A percentile compares a stretch with the other conserved stretches of the same genome.
phyloP scores from a whole-genome alignment of 1,140 invertebrate genomes.

The Caenorhabditis remanei region DNA sequence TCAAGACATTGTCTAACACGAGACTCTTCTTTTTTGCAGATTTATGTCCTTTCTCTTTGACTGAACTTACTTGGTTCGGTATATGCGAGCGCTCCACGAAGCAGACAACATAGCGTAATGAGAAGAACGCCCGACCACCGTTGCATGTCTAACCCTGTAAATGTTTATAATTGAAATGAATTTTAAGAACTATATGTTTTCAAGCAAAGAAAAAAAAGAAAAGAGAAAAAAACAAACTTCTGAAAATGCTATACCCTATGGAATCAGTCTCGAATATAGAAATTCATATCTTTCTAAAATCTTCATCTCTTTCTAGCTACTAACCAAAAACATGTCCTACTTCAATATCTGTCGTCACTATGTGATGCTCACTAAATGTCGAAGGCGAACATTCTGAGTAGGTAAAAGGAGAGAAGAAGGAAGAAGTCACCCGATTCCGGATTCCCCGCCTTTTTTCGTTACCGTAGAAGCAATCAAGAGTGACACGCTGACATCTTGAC shows the following conservation, averaged over 20 bases:
- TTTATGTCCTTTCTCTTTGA: background rate
- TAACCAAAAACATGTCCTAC: background rate
- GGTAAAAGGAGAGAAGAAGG: background rate
- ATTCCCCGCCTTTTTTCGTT: conserved; percentile 21
- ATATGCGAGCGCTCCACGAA: conserved; percentile 46
- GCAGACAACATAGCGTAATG: conserved; percentile 49
- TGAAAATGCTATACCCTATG: conserved; percentile 1
- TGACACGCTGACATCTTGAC: conserved; percentile 52
- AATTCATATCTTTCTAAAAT: background rate
- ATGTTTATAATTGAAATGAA: background rate
- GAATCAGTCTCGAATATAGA: background rate
- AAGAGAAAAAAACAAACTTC: background rate
- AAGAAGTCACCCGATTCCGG: conserved; percentile 2
- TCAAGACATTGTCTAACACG: background rate
- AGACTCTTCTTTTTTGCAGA: background rate
- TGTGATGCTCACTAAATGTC: background rate
- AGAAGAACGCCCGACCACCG: conserved; percentile 49
- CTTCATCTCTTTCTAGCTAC: background rate
- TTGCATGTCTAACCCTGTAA: conserved; percentile 52
- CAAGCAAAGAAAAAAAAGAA: background rate
- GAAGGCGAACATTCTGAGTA: background rate
- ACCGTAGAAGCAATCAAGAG: conserved; percentile 52
- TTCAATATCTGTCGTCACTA: background rate
- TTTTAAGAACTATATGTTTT: background rate
- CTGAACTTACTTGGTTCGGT: conserved; percentile 36